Evolutionary conservation across 2,888 invertebrate species (phyloP).

Genomic region (Lochmaea capreae): DNA sequence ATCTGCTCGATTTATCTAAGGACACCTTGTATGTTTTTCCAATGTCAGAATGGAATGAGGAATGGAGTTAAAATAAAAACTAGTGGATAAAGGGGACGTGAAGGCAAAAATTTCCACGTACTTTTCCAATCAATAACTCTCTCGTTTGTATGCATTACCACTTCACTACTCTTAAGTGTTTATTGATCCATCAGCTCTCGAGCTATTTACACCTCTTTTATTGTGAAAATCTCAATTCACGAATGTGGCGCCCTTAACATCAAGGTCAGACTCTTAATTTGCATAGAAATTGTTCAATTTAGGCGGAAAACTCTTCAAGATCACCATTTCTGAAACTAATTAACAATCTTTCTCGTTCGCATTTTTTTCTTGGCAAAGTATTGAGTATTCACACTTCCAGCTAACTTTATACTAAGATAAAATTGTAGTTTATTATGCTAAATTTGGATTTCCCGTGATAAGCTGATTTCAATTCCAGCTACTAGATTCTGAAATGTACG

Average conservation of each 20-base stretch:
- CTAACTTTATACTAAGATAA: too few relatives aligned
- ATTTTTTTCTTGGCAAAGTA: not conserved
- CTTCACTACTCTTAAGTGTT: conserved; percentile 14
- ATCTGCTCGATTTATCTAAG: too few relatives aligned
- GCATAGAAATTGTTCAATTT: conserved; percentile 1
- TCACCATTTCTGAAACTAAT: not conserved
- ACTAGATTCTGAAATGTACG: too few relatives aligned
- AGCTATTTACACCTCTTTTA: conserved; percentile 21
- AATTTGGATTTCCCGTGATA: too few relatives aligned
- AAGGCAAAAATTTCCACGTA: conserved; percentile 17
- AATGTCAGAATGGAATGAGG: too few relatives aligned
- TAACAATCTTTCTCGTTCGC: not conserved
- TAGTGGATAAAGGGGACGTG: not conserved
- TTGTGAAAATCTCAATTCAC: conserved; percentile 14
- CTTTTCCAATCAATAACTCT: conserved; percentile 22
- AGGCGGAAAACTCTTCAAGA: not conserved
- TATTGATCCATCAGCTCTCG: conserved; percentile 20
- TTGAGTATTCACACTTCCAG: too few relatives aligned
- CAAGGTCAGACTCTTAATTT: conserved; percentile 14
- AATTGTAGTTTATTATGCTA: too few relatives aligned
- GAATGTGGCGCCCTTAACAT: conserved; percentile 6
- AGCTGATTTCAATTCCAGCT: too few relatives aligned
- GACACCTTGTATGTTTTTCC: too few relatives aligned
- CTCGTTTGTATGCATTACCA: conserved; percentile 12
- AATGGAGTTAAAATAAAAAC: not conserved